These are phyloP conservation scores for Cyclophora albipunctata DNA, from an alignment of 2,888 invertebrate genomes.

Conservation along the genomic window DNA sequence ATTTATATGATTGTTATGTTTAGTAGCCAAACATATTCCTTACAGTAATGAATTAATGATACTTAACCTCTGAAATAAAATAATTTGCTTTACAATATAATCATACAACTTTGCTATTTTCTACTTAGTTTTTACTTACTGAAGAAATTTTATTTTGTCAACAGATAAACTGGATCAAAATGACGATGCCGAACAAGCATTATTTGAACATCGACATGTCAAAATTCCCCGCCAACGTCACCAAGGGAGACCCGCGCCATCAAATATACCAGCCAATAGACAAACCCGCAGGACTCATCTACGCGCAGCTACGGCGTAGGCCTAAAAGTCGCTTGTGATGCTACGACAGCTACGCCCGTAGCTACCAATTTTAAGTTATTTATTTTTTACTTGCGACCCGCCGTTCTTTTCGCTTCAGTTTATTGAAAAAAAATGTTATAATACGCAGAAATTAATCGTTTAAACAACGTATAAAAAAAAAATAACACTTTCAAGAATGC, in stretches of 20 bases:
- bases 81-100: no score
- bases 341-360: slow-evolving; percentile 54
- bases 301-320: slow-evolving; percentile 80
- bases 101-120: no score
- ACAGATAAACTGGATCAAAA: slow-evolving; percentile 81
- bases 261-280: slow-evolving; percentile 86
- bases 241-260: slow-evolving; percentile 77
- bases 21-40: no score
- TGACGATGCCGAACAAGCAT: slow-evolving; percentile 89
- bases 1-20: no score
- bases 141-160: slow-evolving; percentile 18
- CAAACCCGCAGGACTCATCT: slow-evolving; percentile 85
- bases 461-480: no score
- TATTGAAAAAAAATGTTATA: no score
- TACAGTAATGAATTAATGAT: no score
- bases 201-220: slow-evolving; percentile 84
- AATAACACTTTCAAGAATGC: no score
- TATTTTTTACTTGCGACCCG: not conserved
- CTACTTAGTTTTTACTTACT: no score
- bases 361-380: slow-evolving; percentile 9
- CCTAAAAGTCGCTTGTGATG: slow-evolving; percentile 70
- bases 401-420: no score
- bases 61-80: no score
- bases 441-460: no score
- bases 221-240: slow-evolving; percentile 80